Base-by-base conservation (phyloP, 2,113 vertebrate genomes). In the Psilopsiagon aymara region DNA sequence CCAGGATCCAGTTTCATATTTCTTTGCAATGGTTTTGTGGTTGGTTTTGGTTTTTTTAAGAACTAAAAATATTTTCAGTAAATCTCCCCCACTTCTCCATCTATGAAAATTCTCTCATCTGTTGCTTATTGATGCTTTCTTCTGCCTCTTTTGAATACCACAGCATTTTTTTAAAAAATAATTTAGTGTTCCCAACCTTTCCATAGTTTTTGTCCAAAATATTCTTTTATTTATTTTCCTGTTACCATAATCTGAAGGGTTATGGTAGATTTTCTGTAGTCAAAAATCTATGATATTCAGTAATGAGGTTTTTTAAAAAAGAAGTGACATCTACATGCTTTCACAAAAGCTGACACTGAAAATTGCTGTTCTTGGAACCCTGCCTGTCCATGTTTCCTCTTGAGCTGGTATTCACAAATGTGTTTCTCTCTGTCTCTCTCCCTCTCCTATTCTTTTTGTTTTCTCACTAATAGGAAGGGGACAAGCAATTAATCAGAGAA, bases 401-500 rank as follows among this genome's bases (percentile, higher is more conserved):
- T 46, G 68, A 90, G 81, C 66, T 91, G n/a, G 66, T 77, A 93
- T 88, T 96, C 68, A 92, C 41, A 86, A 85, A 85, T 76, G 27
- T 94, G 57, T 94, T 93, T 96, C 49, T 96, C 44, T 96, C 71
- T 93, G 28, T 94, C 79, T 94, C 92, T 93, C 68, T 76, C 76
- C 53, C 37, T 94, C 67, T 94, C 86, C 59, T 89, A 86, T 73
- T 95, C 49, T 96, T 44, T 89, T 23, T 98, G 71, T 93, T 94
- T 93, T 69, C 90, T 96, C 7, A 3, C 60, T 96, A 94, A 76
- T 98, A 99, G 99, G 99, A 99, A 96, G 98, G 99, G 82, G 99
- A 99, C 92, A 99, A 99, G 96, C 98, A 98, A 57, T 98, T 98
- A 94, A 97, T 99, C 97, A 98, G 99, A 95, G 99, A 99, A 96